phyloP scores from a whole-genome alignment of 2,888 invertebrate genomes.

The Pseudococcus longispinus region DNA sequence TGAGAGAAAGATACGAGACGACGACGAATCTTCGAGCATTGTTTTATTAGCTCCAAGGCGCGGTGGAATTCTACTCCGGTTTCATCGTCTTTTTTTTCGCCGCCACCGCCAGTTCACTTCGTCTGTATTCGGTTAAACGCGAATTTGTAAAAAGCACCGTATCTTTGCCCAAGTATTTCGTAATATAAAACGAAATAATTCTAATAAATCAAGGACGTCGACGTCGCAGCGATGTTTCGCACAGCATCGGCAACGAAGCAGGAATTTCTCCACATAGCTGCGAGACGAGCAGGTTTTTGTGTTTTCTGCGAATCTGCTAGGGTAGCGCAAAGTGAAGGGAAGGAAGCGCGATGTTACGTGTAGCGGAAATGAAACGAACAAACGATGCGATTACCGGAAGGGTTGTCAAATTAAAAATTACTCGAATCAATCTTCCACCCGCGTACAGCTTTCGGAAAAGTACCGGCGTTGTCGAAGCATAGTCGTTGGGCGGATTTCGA shows the following conservation, averaged over 20 bases:
- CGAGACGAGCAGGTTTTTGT: not conserved
- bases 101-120: not conserved
- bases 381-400: slow-evolving; percentile 26
- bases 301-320: not conserved
- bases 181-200: slow-evolving; percentile 34
- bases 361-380: slow-evolving; percentile 24
- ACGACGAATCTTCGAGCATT: not conserved
- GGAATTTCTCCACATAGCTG: not conserved
- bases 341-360: slow-evolving; percentile 9
- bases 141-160: not conserved
- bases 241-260: not conserved
- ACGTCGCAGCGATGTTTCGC: not conserved
- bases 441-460: not conserved
- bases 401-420: slow-evolving; percentile 31
- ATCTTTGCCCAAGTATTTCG: not conserved
- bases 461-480: not conserved
- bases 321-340: not conserved
- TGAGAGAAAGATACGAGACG: not conserved
- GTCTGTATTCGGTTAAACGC: not conserved
- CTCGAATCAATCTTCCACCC: not conserved
- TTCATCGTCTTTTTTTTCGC: not conserved
- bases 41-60: not conserved
- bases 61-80: not conserved
- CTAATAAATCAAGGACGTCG: slow-evolving; percentile 13
- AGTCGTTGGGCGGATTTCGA: not conserved